Percentiles rank a stretch among this genome's conserved stretches.
Evolutionary conservation across 2,797 vertebrate species (phyloP).

Genomic region (Vultur gryphus): DNA sequence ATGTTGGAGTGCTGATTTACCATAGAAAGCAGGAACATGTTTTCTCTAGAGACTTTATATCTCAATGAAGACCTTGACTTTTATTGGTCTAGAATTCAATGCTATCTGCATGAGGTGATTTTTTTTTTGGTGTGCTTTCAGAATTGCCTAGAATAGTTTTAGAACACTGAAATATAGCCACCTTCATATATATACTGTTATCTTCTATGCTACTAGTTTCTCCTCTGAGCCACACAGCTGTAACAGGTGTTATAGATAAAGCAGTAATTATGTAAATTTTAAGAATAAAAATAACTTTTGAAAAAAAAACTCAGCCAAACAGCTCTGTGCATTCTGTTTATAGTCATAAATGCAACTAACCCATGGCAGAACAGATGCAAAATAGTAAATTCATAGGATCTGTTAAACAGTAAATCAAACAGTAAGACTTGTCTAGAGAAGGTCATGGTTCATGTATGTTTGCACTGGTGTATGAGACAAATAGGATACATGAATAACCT

Average conservation of each 20-base stretch:
- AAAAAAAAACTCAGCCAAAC: not conserved
- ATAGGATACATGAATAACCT: not conserved
- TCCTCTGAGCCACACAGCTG: not conserved
- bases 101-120: not conserved
- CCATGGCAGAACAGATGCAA: not conserved
- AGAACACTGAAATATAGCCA: not conserved
- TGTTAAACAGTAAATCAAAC: not conserved
- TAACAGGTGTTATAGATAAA: not conserved
- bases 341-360: not conserved
- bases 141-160: not conserved
- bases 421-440: not conserved
- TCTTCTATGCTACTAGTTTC: not conserved
- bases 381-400: not conserved
- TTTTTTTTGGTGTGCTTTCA: not conserved
- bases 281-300: not conserved
- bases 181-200: not conserved
- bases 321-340: not conserved
- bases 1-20: not conserved
- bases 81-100: not conserved
- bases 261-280: not conserved
- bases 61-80: not conserved
- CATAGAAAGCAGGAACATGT: not conserved
- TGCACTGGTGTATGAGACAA: not conserved
- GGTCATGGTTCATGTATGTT: not conserved
- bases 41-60: not conserved